phyloP scores from a whole-genome alignment of 1,140 invertebrate genomes.

The Papilio glaucus region DNA sequence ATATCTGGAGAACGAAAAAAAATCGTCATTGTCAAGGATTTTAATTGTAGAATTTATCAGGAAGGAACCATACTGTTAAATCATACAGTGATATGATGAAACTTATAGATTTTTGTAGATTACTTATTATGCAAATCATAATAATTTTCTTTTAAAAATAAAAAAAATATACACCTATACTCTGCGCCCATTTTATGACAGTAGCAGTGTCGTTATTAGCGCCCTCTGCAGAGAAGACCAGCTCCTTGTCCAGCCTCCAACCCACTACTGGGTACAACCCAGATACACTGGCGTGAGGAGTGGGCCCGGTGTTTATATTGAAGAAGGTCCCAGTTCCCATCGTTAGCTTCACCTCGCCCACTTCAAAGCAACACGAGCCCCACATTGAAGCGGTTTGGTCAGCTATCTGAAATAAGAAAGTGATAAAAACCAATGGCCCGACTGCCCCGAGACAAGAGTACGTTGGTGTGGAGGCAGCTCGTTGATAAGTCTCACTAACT shows the following conservation, averaged over 20 bases:
- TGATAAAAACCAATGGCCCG: too few species aligned
- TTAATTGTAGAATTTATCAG: too few species aligned
- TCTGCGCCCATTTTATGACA: constrained; percentile 93
- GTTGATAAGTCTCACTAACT: too few species aligned
- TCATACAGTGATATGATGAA: too few species aligned
- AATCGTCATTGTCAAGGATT: too few species aligned
- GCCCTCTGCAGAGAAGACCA: constrained; percentile 93
- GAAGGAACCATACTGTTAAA: too few species aligned
- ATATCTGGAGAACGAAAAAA: too few species aligned
- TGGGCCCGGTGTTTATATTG: constrained; percentile 92
- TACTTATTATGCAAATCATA: too few species aligned
- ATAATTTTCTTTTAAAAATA: neutral
- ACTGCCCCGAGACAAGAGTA: too few species aligned
- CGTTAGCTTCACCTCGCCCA: constrained; percentile 95
- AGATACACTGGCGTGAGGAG: constrained; percentile 90
- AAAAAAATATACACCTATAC: constrained; percentile 88
- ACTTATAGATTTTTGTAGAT: too few species aligned
- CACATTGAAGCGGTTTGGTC: constrained; percentile 95
- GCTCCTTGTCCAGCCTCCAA: constrained; percentile 90
- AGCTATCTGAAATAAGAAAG: constrained; percentile 84
- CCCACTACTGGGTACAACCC: constrained; percentile 95
- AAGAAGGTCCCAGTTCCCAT: constrained; percentile 98
- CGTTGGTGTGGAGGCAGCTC: too few species aligned
- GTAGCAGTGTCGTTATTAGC: constrained; percentile 93
- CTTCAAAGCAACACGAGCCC: constrained; percentile 93